phyloP scores from a whole-genome alignment of 2,888 invertebrate genomes.

The Euproctis similis region DNA sequence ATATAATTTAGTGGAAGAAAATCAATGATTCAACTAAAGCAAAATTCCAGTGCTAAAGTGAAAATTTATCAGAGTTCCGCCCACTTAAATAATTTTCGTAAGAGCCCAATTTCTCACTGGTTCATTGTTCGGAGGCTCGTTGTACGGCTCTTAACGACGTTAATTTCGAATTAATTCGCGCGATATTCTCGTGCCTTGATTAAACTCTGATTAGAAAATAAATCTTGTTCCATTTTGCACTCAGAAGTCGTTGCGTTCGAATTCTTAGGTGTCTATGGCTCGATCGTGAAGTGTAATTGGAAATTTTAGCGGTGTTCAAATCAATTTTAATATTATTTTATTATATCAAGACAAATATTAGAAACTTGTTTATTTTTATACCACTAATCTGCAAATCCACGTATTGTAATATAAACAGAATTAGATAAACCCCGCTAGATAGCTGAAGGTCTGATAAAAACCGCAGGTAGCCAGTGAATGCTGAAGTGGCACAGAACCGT shows the following conservation, averaged over 20 bases:
- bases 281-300: slow-evolving; percentile 5
- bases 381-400: too few relatives aligned
- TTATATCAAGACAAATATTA: too few relatives aligned
- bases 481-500: too few relatives aligned
- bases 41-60: slow-evolving; percentile 21
- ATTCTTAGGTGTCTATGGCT: slow-evolving; percentile 7
- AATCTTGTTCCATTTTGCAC: slow-evolving; percentile 40
- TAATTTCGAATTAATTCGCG: slow-evolving; percentile 65
- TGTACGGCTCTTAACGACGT: slow-evolving; percentile 42
- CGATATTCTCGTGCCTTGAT: slow-evolving; percentile 53
- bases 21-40: slow-evolving; percentile 20
- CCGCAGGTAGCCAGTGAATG: too few relatives aligned
- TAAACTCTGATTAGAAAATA: slow-evolving; percentile 62
- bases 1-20: slow-evolving; percentile 8
- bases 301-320: too few relatives aligned
- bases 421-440: too few relatives aligned
- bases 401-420: too few relatives aligned
- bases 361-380: too few relatives aligned
- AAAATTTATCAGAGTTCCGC: slow-evolving; percentile 39
- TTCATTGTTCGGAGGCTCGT: slow-evolving; percentile 51
- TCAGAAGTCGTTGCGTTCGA: slow-evolving; percentile 20
- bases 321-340: too few relatives aligned
- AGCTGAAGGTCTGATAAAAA: too few relatives aligned
- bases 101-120: slow-evolving; percentile 47
- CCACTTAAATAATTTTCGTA: slow-evolving; percentile 41